Percentiles rank a stretch among this genome's conserved stretches.
Evolutionary conservation across 1,140 invertebrate species (phyloP).

Genomic region (Palaemon carinicauda): DNA sequence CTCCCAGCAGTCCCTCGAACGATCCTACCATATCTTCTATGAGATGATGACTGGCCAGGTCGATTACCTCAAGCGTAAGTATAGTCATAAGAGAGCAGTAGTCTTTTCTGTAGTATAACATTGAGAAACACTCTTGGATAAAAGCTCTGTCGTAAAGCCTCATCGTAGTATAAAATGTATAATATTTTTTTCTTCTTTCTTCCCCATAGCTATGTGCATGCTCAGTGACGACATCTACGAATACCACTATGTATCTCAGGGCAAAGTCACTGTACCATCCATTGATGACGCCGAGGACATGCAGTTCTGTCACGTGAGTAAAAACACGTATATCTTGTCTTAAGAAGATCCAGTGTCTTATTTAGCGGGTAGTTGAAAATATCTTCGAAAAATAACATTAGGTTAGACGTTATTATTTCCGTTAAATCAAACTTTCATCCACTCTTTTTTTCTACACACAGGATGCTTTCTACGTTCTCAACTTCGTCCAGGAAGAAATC

Average conservation of each 20-base stretch:
- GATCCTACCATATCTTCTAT: conserved; percentile 99
- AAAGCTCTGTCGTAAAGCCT: too few species aligned
- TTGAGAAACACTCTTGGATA: too few species aligned
- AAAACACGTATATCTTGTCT: not conserved
- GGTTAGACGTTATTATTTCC: not conserved
- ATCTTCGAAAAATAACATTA: too few species aligned
- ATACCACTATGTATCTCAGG: conserved; percentile 13
- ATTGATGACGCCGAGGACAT: conserved; percentile 12
- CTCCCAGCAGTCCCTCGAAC: conserved; percentile 95
- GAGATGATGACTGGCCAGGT: conserved; percentile 90
- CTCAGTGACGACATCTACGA: conserved; percentile 32
- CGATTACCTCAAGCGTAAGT: conserved; percentile 71
- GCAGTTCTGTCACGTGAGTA: conserved; percentile 43
- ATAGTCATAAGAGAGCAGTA: conserved; percentile 37
- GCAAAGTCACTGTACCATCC: conserved; percentile 12
- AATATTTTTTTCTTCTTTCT: not conserved
- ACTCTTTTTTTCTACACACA: conserved; percentile 65
- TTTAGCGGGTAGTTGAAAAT: too few species aligned
- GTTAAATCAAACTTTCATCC: too few species aligned
- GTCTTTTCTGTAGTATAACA: not conserved
- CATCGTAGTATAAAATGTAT: too few species aligned
- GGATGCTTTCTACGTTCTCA: conserved; percentile 98
- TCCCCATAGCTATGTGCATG: not conserved
- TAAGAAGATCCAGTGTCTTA: too few species aligned
- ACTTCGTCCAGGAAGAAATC: conserved; percentile 96